These are phyloP conservation scores for Lysandra coridon DNA, from an alignment of 2,888 invertebrate genomes.

Conservation along the genomic window DNA sequence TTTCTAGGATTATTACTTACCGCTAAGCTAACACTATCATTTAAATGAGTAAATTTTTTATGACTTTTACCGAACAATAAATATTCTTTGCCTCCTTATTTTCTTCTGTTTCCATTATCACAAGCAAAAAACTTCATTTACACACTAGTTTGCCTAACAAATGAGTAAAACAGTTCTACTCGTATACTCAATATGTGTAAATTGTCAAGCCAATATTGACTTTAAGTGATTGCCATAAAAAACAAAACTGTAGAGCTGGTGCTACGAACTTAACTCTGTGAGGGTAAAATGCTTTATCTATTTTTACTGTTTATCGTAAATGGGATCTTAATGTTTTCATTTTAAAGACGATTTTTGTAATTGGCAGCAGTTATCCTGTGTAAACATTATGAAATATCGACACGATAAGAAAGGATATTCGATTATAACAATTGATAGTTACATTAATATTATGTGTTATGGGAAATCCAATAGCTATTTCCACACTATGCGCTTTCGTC, in stretches of 20 bases:
- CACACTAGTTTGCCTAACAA: constrained; percentile 12
- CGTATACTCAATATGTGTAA: background rate
- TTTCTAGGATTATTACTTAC: no score
- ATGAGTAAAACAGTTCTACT: background rate
- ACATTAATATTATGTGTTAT: background rate
- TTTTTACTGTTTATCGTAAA: constrained; percentile 26
- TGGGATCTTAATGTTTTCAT: background rate
- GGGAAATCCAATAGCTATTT: background rate
- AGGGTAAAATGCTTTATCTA: constrained; percentile 26
- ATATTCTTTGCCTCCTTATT: background rate
- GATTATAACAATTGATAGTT: background rate
- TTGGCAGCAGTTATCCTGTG: background rate
- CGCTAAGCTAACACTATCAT: no score
- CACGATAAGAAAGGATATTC: background rate
- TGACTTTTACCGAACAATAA: constrained; percentile 8
- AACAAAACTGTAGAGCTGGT: background rate
- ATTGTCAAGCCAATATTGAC: background rate
- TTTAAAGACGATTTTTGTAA: background rate
- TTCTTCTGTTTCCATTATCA: constrained; percentile 3
- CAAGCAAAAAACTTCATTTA: background rate
- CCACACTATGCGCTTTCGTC: no score
- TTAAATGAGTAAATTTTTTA: background rate
- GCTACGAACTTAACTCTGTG: background rate
- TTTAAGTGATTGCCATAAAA: background rate
- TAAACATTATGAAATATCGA: background rate